Percentiles rank a stretch among this genome's conserved stretches.
These are phyloP conservation scores for Numenius phaeopus DNA, from an alignment of 2,797 vertebrate genomes.

Conservation along the genomic window DNA sequence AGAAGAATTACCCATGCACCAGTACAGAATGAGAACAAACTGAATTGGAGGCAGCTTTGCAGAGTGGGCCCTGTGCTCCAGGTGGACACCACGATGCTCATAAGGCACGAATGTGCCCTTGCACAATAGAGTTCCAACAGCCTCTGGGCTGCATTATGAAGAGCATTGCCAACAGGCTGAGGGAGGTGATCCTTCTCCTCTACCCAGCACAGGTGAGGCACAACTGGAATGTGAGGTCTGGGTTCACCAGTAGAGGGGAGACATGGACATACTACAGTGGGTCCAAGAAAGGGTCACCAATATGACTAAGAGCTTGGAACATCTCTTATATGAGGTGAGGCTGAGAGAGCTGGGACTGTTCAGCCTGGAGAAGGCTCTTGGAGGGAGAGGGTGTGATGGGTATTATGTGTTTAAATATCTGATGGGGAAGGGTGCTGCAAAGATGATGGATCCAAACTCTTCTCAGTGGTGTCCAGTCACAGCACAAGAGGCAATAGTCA, in stretches of 20 bases:
- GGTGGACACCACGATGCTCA: neutral
- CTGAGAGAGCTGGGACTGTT: neutral
- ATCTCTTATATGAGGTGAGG: neutral
- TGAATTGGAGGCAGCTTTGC: neutral
- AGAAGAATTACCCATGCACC: neutral
- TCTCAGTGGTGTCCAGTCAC: neutral
- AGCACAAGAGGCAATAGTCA: neutral
- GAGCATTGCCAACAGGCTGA: neutral
- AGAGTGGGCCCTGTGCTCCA: neutral
- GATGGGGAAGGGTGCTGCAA: neutral
- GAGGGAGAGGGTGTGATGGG: neutral
- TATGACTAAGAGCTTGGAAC: neutral
- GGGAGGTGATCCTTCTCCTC: neutral
- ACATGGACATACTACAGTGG: fast-evolving
- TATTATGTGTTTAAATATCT: neutral
- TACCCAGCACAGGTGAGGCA: neutral
- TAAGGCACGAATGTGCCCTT: no score
- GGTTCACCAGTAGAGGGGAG: neutral
- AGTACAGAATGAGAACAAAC: neutral
- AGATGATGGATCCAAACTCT: neutral
- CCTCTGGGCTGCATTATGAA: neutral
- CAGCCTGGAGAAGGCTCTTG: neutral
- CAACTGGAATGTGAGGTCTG: fast-evolving
- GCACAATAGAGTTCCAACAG: neutral
- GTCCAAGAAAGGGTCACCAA: neutral